Conservation (phyloP, 2,797 vertebrate species). For the Cuniculus paca region DNA sequence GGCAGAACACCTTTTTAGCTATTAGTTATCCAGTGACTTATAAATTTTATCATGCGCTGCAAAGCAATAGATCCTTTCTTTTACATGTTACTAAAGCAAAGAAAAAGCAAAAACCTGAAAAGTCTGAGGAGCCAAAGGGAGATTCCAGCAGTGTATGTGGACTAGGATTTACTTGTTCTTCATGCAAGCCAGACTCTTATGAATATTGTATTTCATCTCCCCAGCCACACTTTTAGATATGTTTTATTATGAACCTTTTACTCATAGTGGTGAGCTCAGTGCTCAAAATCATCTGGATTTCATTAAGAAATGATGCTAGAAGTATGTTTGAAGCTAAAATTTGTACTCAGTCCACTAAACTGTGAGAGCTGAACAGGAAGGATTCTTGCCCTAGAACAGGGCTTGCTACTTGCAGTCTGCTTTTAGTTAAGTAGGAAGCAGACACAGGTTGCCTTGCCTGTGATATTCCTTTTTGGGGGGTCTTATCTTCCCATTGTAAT, state of each 20-base stretch:
- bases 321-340: not conserved
- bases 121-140: not conserved
- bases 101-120: not conserved
- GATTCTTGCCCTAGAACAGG: not conserved
- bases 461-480: not conserved
- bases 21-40: not conserved
- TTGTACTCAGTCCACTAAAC: not conserved
- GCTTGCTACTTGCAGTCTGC: not conserved
- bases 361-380: not conserved
- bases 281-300: not conserved
- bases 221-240: not conserved
- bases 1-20: not conserved
- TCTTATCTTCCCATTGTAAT: not conserved
- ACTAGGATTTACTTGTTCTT: not conserved
- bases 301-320: not conserved
- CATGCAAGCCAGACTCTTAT: not conserved
- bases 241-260: not conserved
- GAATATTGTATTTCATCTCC: not conserved
- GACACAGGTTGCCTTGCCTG: not conserved
- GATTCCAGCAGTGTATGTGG: rapidly evolving
- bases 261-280: not conserved
- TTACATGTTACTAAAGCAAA: not conserved
- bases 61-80: not conserved
- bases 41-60: not conserved
- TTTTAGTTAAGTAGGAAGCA: not conserved